These are phyloP conservation scores for Notamacropus eugenii DNA, from an alignment of 2,797 vertebrate species.

Conservation along the genomic window DNA sequence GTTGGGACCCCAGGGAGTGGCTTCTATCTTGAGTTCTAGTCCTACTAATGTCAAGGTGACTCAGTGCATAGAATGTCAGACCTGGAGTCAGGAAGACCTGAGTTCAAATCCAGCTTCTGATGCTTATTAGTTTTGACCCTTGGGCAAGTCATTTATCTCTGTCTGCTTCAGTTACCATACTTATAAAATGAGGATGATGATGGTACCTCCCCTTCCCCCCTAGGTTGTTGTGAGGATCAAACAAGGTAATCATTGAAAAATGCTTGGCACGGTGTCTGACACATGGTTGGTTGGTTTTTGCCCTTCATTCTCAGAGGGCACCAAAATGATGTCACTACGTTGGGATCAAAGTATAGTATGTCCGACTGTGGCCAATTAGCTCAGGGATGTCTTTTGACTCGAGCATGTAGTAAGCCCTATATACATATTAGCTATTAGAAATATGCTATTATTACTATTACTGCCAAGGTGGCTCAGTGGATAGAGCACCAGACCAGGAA, in stretches of 20 bases:
- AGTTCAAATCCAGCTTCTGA: background rate
- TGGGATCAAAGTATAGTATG: background rate
- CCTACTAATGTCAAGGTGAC: no score
- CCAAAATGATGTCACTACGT: background rate
- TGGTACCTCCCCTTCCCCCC: no score
- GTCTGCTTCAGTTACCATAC: background rate
- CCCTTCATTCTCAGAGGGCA: background rate
- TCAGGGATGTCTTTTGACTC: background rate
- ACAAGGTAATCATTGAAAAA: background rate
- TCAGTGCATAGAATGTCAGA: no score
- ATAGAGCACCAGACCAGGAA: background rate
- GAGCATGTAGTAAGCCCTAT: background rate
- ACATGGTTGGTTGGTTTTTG: background rate
- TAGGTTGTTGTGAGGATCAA: background rate
- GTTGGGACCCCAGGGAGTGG: background rate
- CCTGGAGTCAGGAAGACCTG: no score
- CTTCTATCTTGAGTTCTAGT: background rate
- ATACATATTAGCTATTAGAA: background rate
- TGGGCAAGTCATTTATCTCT: background rate
- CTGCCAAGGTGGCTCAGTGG: background rate
- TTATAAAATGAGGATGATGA: background rate
- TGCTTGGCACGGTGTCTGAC: background rate
- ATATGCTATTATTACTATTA: background rate
- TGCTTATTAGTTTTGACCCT: background rate
- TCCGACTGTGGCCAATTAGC: background rate